A percentile compares a stretch with the other conserved stretches of the same genome.
phyloP scores from a whole-genome alignment of 2,888 invertebrate genomes.

The Habroteleia sp. region DNA sequence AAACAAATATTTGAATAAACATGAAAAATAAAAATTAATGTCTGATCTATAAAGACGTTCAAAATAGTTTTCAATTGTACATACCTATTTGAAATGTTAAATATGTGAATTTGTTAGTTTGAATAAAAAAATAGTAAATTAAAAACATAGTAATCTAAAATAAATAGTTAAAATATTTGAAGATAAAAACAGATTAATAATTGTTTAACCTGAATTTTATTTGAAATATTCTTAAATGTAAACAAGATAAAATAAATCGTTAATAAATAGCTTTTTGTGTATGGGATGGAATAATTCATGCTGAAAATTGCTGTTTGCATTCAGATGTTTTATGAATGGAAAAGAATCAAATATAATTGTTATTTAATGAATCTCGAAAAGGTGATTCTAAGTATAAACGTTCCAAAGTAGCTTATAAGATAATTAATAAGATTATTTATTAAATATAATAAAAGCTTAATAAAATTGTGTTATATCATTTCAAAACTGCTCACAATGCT shows the following conservation, averaged over 20 bases:
- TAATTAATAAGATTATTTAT: too few relatives aligned
- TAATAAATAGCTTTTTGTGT: constrained; percentile 39
- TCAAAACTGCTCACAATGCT: constrained; percentile 19
- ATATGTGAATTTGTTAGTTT: constrained; percentile 46
- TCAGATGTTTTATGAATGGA: constrained; percentile 14
- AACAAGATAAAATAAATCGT: constrained; percentile 41
- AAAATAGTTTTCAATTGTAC: constrained; percentile 39
- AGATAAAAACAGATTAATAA: constrained; percentile 27
- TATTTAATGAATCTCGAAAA: constrained; percentile 43
- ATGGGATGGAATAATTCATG: constrained; percentile 38
- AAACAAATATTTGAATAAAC: constrained; percentile 7
- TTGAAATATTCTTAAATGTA: too few relatives aligned
- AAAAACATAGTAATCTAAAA: too few relatives aligned
- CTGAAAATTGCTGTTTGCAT: constrained; percentile 38
- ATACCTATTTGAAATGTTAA: constrained; percentile 47
- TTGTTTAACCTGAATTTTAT: too few relatives aligned
- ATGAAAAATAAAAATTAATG: constrained; percentile 8
- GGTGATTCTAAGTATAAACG: constrained; percentile 48
- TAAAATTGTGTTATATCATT: constrained; percentile 30
- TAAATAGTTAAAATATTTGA: constrained; percentile 20
- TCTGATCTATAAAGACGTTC: constrained; percentile 24
- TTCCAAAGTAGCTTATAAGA: constrained; percentile 38
- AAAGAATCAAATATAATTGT: constrained; percentile 44
- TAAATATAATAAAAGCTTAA: constrained; percentile 29
- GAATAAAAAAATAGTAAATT: constrained; percentile 12